Evolutionary conservation across 1,140 invertebrate genomes (phyloP), one percentile per base, ranked within the genome.

Genomic region (Phymorhynchus buccinoides): DNA sequence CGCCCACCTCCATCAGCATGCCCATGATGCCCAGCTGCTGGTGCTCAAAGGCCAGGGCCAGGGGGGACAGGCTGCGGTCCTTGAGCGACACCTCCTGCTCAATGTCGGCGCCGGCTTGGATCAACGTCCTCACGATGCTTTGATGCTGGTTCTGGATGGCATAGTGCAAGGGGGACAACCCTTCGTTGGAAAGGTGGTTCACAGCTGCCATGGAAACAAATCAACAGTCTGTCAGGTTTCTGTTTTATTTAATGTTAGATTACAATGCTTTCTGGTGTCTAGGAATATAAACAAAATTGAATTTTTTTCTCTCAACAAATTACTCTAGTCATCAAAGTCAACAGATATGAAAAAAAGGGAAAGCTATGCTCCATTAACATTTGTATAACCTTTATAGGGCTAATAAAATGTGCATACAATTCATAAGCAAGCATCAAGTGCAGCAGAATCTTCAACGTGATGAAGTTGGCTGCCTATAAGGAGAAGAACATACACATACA

Each of bases 1-100:
- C 97, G n/a, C 97, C 97, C 90, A 96, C 94, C 87, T 96, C 95
- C 14, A 99, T 92, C n/a, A 99, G 92, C 48, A 97, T 92, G 87
- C 97, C 96, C 16, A 96, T 94, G 85, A 93, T 88, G 18, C 90
- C 84, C 87, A 96, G 94, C 75, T 95, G 95, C 75, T 95, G 92
- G 75, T 96, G 95, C 41, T 95, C 94, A 89, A 96, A 96, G 30
- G 97, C 96, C 0, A 96, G 95, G 78, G 97, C 93, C 16, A 96
- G 95, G 1, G 95, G 95, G 18, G 95, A 95, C 18, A 89, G 84
- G 30, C 90, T 88, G 12, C 78, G 81, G 44, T 91, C 91, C 42
- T 91, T 87, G 0, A 90, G 86, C 12, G 86, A 88, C 1, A 91
- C 77, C 9, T 89, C 87, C 37, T 90, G 87, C 89, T 95, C 95